phyloP scores from a whole-genome alignment of 2,888 invertebrate genomes.

The Phengaris arion region DNA sequence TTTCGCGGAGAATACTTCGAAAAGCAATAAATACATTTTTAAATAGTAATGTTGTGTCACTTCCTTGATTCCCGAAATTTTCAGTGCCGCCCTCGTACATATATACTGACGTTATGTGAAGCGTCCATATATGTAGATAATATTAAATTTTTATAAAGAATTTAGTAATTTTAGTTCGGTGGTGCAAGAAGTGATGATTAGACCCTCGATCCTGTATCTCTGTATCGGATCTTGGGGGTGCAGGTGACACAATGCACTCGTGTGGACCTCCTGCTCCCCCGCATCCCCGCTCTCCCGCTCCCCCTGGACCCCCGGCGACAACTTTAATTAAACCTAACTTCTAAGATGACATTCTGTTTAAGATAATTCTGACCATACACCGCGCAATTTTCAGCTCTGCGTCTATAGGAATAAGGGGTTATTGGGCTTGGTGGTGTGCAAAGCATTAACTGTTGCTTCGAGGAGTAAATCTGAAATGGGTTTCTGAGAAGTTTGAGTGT shows the following conservation, averaged over 20 bases:
- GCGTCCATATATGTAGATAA: too few relatives aligned
- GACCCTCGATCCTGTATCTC: background rate
- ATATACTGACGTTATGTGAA: too few relatives aligned
- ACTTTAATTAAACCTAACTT: conserved; percentile 74
- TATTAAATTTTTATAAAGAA: too few relatives aligned
- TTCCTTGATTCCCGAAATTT: too few relatives aligned
- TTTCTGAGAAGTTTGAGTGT: conserved; percentile 24
- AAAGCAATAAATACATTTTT: too few relatives aligned
- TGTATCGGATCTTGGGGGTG: conserved; percentile 9
- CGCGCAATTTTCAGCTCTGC: conserved; percentile 41
- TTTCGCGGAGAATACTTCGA: too few relatives aligned
- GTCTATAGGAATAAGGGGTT: conserved; percentile 38
- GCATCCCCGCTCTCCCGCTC: background rate
- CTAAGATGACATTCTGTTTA: conserved; percentile 64
- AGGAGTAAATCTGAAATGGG: conserved; percentile 51
- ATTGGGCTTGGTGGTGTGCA: conserved; percentile 34
- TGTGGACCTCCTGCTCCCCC: background rate
- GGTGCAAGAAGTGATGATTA: background rate
- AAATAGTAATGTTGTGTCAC: too few relatives aligned
- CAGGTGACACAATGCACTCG: conserved; percentile 19
- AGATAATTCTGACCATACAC: conserved; percentile 55
- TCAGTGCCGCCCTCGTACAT: too few relatives aligned
- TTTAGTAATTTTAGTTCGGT: background rate
- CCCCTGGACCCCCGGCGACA: conserved; percentile 52
- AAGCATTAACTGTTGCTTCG: conserved; percentile 61